Evolutionary conservation across 2,888 invertebrate species (phyloP), one percentile per base, ranked within the genome.

Genomic region (Artemia sp.): DNA sequence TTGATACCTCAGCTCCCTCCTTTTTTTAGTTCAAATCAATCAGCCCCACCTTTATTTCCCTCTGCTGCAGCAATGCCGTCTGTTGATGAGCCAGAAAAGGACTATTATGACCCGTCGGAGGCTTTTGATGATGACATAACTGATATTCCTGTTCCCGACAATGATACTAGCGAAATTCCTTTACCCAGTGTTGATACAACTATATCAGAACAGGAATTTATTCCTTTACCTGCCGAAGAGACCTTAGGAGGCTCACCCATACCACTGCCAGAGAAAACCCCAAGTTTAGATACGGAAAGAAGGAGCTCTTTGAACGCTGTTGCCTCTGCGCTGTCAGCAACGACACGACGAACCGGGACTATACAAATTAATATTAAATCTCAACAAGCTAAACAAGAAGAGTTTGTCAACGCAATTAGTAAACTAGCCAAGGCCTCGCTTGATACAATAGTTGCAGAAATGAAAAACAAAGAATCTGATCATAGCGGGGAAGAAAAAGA

Each of bases 271-370:
- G 64, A 58, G 9, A 58, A 58, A 24, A 58, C 8, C 14, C 64
- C n/a, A 58, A 58, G 64, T 58, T 19, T 24, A 2, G 64, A 58
- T 9, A 12, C 64, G 10, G 64, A 58, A 58, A 58, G 64, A 24
- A n/a, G 64, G 64, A 58, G 64, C 64, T 58, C 64, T 10, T 24
- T 58, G 64, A 58, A 58, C 11, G 64, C 64, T 10, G 64, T 58
- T 24, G 64, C 64, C 9, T 58, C 64, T 24, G 64, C 64, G 64
- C 64, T 58, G n/a, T 58, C 64, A n/a, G 64, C 64, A 58, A 58
- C 64, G 64, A 58, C 64, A 9, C 9, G 64, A 24, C 11, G 64
- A 24, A 58, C 64, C 8, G 64, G 64, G 10, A 58, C 24, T n/a
- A 58, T 58, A 19, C 64, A 58, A 24, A 58, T 58, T 58, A 58